Evolutionary conservation across 2,113 vertebrate species (phyloP).

Genomic region (Eptesicus fuscus): DNA sequence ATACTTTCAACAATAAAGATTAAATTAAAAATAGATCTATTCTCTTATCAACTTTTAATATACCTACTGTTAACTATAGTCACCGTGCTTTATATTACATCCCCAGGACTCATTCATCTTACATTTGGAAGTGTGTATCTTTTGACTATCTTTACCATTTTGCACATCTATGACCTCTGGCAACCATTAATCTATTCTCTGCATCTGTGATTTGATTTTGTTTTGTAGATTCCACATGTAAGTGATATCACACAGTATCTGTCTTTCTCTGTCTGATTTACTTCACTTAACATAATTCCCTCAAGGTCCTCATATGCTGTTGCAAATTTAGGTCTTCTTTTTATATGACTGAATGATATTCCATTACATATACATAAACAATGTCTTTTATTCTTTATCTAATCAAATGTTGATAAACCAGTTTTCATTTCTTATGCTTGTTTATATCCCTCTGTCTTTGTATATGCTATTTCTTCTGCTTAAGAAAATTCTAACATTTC

Average conservation of each 20-base stretch:
- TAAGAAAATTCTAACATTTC: neutral
- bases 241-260: neutral
- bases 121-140: no score
- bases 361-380: neutral
- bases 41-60: no score
- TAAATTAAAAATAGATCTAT: neutral
- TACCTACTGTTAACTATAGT: no score
- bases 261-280: neutral
- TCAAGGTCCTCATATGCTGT: neutral
- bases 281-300: neutral
- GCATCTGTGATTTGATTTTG: neutral
- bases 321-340: neutral
- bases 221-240: neutral
- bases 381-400: neutral
- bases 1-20: no score
- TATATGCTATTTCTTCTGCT: neutral
- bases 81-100: no score
- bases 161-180: neutral
- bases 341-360: neutral
- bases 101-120: no score
- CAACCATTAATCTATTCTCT: neutral
- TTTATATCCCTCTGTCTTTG: neutral
- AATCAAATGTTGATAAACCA: neutral
- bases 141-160: neutral
- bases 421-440: neutral